Base-by-base conservation (phyloP, 2,113 vertebrate genomes). In the Chloropsis hardwickii region DNA sequence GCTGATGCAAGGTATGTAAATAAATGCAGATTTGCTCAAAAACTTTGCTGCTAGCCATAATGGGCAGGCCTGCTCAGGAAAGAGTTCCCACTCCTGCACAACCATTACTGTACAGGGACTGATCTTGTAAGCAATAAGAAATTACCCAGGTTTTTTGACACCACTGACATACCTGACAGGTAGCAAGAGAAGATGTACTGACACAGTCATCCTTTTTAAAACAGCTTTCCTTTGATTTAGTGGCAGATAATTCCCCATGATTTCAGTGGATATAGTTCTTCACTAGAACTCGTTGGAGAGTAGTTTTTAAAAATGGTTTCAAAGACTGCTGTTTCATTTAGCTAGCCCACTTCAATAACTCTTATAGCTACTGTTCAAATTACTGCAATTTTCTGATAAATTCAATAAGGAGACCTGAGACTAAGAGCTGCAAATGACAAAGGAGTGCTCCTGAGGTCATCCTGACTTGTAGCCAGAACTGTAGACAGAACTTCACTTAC, bases 101-200 rank as follows among this genome's bases (percentile, higher is more conserved):
- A 29, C 31, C 33, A 27, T n/a, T 73, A 27, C 20, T 45, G 9
- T 53, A 35, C 15, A n/a, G 39, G 11, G 13, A 51, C 23, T 24
- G 16, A 25, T 25, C 9, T 53, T 87, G 25, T 11, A 56, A 91
- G 24, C 27, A 23, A 5, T 29, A 39, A 57, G 18, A 47, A 56
- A 51, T 51, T 64, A 69, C 12, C 3, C 2, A 60, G 19, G 29
- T 48, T 37, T 28, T 17, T 86, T 76, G 50, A n/a, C 7, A 82
- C 12, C 18, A 22, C 16, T 47, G 50, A 28, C 5, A 22, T 44
- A 37, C 35, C 42, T 0, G 0, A 40, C 15, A 81, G 6, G 25
- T 23, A 58, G 28, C 8, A 48, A 65, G 28, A 72, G 12, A 64
- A 76, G n/a, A 51, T 14, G 19, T n/a, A 23, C 40, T 37, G 67